phyloP scores from a whole-genome alignment of 1,140 invertebrate genomes.

The Andrena cerasifolii region DNA sequence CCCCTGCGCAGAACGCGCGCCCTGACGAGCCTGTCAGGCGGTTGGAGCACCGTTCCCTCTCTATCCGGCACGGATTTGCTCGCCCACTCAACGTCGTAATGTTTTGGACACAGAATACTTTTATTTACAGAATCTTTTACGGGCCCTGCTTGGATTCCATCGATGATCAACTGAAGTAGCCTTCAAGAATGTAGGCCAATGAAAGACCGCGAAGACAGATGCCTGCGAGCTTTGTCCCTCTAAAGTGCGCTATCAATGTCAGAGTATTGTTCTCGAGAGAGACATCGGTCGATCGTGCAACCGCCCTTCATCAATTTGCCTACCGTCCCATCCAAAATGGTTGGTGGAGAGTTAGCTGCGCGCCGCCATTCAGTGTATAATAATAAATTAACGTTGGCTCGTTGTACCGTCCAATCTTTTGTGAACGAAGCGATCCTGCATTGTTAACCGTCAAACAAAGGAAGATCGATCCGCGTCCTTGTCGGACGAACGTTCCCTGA shows the following conservation, averaged over 20 bases:
- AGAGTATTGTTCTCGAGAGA: constrained; percentile 10
- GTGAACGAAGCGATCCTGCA: constrained; percentile 55
- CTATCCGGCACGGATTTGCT: background rate
- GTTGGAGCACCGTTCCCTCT: background rate
- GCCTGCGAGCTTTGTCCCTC: background rate
- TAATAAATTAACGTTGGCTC: constrained; percentile 65
- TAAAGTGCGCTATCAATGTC: constrained; percentile 25
- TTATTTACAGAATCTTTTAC: too few species aligned
- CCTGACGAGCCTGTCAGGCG: background rate
- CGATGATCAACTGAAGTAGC: too few species aligned
- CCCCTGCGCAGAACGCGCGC: background rate
- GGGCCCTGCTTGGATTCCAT: too few species aligned
- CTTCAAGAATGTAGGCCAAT: background rate
- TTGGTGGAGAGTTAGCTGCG: constrained; percentile 23
- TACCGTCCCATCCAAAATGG: constrained; percentile 26
- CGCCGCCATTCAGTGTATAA: constrained; percentile 55
- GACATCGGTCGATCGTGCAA: constrained; percentile 21
- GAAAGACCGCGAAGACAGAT: background rate
- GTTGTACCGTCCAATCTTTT: constrained; percentile 64
- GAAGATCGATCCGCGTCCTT: constrained; percentile 55
- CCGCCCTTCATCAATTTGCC: constrained; percentile 38
- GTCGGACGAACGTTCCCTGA: constrained; percentile 21
- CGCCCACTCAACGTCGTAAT: background rate
- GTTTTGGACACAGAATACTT: background rate
- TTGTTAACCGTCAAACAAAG: constrained; percentile 63